Evolutionary conservation across 30 jellyfish, hydroid and myxozoan species (phyloP), one percentile per base, ranked within the genome.

Genomic region (Aurelia sp.): DNA sequence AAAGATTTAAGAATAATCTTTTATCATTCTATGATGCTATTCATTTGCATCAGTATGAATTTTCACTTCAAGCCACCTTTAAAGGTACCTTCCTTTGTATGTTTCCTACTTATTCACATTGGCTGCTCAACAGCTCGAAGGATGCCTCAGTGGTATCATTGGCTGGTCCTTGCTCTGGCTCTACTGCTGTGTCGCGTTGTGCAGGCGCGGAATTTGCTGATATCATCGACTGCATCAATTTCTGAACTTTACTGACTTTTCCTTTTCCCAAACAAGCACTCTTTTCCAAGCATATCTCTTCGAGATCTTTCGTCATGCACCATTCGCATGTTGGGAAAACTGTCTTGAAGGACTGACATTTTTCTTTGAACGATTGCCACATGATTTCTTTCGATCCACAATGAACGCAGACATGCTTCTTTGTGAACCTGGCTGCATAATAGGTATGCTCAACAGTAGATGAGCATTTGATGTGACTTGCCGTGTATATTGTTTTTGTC

Each of bases 261-360:
- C 66, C 66, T 7, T 57, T 57, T 57, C 66, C 66, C 66, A 57
- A 57, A 57, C 66, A 10, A 57, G 66, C 66, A 57, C 66, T 57
- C 57, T 40, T 71, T 51, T 71, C 67, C 41, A 71, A n/a, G n/a
- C 35, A 5, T 20, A 30, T 47, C 20, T 71, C 82, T 51, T 71
- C 66, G 11, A 22, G 50, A 20, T 13, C 82, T 21, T 47, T 71
- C 57, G 41, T 51, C 66, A 23, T 22, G 66, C 82, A 71, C 66
- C 57, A 21, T 41, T 30, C n/a, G 57, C 82, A 71, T 35, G 66
- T 51, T 71, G 74, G 82, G 57, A 30, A 4, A 6, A 37, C 82
- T 20, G 82, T 30, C 31, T 71, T 71, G 66, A 30, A 71, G 20
- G 66, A 57, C 9, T 57, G 66, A 10, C 66, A 57, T 57, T 57